Conservation (phyloP, 2,113 vertebrate genomes). For the Hemiscyllium ocellatum region DNA sequence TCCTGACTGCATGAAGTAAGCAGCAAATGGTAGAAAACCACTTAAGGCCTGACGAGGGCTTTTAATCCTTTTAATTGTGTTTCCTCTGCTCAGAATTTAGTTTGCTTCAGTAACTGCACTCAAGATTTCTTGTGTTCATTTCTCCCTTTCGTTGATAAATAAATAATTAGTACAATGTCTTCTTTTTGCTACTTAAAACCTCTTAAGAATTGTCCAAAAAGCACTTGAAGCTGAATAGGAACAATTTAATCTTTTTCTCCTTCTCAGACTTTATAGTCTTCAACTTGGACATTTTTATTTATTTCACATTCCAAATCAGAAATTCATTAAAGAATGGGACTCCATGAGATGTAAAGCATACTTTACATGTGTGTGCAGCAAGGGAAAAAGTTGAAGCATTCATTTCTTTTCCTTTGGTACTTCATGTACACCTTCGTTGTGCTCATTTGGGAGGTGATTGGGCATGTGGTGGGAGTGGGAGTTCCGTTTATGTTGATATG, state of each 20-base stretch:
- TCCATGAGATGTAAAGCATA: neutral
- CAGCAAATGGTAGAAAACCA: neutral
- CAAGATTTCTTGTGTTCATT: neutral
- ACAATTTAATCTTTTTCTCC: neutral
- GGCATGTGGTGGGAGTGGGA: no score
- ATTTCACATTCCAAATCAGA: neutral
- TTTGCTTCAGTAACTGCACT: neutral
- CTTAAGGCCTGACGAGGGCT: neutral
- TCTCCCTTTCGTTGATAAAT: neutral
- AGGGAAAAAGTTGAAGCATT: neutral
- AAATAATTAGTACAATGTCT: neutral
- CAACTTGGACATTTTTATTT: slow-evolving; percentile 13
- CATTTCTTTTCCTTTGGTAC: neutral
- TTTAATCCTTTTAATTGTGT: slow-evolving; percentile 7
- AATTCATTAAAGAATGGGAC: neutral
- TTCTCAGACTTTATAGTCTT: neutral
- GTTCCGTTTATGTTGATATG: neutral
- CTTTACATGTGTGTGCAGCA: neutral
- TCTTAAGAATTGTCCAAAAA: neutral
- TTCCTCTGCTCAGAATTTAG: neutral
- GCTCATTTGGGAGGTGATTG: neutral
- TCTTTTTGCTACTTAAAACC: neutral
- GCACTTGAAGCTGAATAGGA: neutral
- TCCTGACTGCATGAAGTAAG: neutral
- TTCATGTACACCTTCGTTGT: neutral